Evolutionary conservation across 2,797 vertebrate species (phyloP), one percentile per base, ranked within the genome.

Genomic region (Falco naumanni): DNA sequence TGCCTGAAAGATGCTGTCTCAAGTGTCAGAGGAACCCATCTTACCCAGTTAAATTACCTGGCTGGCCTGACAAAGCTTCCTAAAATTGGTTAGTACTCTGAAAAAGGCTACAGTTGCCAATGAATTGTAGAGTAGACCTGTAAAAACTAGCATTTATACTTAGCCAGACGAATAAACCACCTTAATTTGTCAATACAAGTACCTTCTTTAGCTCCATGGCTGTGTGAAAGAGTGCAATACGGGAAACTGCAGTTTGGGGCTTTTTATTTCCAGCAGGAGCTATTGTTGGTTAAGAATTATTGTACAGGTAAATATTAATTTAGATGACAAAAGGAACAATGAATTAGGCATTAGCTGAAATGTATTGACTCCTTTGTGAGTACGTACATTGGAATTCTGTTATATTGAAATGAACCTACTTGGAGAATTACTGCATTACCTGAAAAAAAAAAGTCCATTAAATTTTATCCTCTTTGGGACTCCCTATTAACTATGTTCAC

Each of bases 311-410:
- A 93, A 77, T 86, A 87, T 75, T 83, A 78, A 88, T 91, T 95
- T 91, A 87, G 17, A 72, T 74, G 54, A 94, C 57, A 89, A 85
- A 74, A 65, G 47, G 24, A 57, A 86, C 89, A 80, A 48, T 17
- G 6, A 33, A 65, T 71, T 68, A 12, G 66, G 66, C 13, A 37
- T 75, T 89, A 19, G 2, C 48, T 95, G 43, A 83, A 80, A 71
- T 51, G 47, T 69, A 82, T 47, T 94, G 81, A n/a, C 37, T 94
- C 31, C 77, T 96, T 96, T 95, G 94, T 91, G 68, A 89, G 33
- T 79, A 83, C 90, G 33, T 59, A 51, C 31, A 17, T 20, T 89
- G 71, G 53, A 90, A 93, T 93, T 87, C 56, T 64, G 20, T 70
- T 91, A 28, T 68, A 64, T 17, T 81, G 59, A 95, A 96, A 91